A percentile compares a stretch with the other conserved stretches of the same genome.
Evolutionary conservation across 1,140 invertebrate genomes (phyloP).

Genomic region (Drosophila pachea): DNA sequence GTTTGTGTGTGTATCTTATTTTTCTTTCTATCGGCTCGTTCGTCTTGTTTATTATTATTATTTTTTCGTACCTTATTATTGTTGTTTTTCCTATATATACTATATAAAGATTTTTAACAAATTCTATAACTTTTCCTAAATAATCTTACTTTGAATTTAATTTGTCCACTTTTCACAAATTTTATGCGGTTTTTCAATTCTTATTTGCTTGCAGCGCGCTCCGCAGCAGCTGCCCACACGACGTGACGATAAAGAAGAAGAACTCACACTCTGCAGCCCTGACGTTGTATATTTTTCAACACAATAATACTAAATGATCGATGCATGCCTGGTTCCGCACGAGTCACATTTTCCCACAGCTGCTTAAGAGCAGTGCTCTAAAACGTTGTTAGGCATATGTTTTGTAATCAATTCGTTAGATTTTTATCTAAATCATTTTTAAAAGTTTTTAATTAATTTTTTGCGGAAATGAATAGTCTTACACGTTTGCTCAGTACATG

Average conservation of each 20-base stretch:
- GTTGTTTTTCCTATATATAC: slow-evolving; percentile 19
- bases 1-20: slow-evolving; percentile 76
- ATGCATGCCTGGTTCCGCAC: background rate
- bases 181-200: slow-evolving; percentile 71
- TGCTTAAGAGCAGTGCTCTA: slow-evolving; percentile 25
- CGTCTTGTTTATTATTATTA: slow-evolving; percentile 71
- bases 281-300: background rate
- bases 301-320: background rate
- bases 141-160: slow-evolving; percentile 42
- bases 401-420: slow-evolving; percentile 60
- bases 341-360: slow-evolving; percentile 23
- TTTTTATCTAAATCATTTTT: background rate
- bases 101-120: slow-evolving; percentile 20
- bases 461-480: slow-evolving; percentile 66
- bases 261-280: slow-evolving; percentile 15
- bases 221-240: slow-evolving; percentile 49
- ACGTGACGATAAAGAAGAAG: slow-evolving; percentile 53
- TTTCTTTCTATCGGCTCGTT: slow-evolving; percentile 62
- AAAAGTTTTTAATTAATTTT: background rate
- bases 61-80: slow-evolving; percentile 65
- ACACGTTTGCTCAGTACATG: slow-evolving; percentile 57
- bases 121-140: slow-evolving; percentile 19
- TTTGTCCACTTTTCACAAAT: slow-evolving; percentile 62
- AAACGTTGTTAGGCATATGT: slow-evolving; percentile 27
- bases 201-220: slow-evolving; percentile 70